Evolutionary conservation across 92 coral and sea anemone species (phyloP).

Genomic region (Pocillopora meandrina): DNA sequence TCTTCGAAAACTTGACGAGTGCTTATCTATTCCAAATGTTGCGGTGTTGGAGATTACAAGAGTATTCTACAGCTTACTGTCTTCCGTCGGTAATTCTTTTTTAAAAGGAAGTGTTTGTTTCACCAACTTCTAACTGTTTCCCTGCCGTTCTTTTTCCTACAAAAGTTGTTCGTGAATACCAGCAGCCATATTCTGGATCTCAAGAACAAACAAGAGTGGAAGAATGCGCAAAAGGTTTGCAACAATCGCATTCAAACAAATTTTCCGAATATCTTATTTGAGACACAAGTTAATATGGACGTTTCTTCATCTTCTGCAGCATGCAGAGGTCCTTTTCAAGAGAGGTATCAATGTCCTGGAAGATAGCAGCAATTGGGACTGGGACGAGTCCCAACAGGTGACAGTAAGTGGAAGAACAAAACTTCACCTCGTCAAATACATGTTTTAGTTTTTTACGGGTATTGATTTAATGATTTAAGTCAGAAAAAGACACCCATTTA

Average conservation of each 20-base stretch:
- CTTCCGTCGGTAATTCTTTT: no score
- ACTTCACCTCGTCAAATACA: no score
- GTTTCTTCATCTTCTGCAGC: conserved; percentile 27
- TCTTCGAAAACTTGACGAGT: no score
- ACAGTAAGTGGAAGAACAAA: conserved; percentile 16
- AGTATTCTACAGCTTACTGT: no score
- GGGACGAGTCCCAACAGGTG: conserved; percentile 60
- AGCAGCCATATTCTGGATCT: conserved; percentile 90
- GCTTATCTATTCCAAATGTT: no score
- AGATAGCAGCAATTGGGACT: conserved; percentile 64
- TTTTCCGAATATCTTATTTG: neutral
- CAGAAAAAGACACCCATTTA: no score
- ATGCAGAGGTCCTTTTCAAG: conserved; percentile 38
- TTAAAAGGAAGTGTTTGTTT: no score
- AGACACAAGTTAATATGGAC: neutral
- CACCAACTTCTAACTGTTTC: neutral
- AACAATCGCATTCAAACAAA: neutral
- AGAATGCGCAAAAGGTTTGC: conserved; percentile 78
- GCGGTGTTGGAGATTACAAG: no score
- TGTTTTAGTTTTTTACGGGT: no score
- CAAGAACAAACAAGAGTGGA: conserved; percentile 88
- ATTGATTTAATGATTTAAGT: no score
- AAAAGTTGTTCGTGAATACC: conserved; percentile 80
- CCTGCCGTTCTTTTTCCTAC: neutral
- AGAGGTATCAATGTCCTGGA: conserved; percentile 64